Evolutionary conservation across 1,140 invertebrate species (phyloP).

Genomic region (Dinothrombium tinctorium): DNA sequence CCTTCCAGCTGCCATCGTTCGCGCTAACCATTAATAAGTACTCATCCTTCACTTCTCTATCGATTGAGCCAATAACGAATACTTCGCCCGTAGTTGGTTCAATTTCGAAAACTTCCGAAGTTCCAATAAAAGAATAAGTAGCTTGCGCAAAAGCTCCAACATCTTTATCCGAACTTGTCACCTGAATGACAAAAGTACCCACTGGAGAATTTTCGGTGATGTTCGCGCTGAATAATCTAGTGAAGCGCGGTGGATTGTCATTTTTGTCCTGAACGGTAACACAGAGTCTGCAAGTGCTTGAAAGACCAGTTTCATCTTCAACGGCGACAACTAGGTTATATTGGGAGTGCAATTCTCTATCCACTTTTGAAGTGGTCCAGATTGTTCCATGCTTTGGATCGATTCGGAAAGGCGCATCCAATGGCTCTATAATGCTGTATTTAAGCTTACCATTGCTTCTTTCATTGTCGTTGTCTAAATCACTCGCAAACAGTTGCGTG

Average conservation of each 20-base stretch:
- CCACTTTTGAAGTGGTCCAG: constrained; percentile 50
- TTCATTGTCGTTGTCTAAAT: constrained; percentile 43
- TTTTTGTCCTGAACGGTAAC: constrained; percentile 72
- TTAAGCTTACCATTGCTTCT: constrained; percentile 45
- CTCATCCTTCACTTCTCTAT: constrained; percentile 69
- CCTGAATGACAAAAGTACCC: constrained; percentile 68
- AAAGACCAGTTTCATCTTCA: constrained; percentile 55
- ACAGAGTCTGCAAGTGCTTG: constrained; percentile 32
- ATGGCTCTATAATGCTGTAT: constrained; percentile 36
- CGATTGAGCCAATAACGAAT: constrained; percentile 53
- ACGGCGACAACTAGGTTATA: constrained; percentile 68
- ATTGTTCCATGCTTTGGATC: constrained; percentile 57
- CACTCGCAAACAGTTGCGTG: constrained; percentile 48
- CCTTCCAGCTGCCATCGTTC: constrained; percentile 63
- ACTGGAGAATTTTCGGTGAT: constrained; percentile 84
- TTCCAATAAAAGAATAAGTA: constrained; percentile 67
- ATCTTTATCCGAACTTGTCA: constrained; percentile 67
- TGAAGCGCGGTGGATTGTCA: constrained; percentile 81
- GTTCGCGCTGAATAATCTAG: constrained; percentile 68
- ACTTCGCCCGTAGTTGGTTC: constrained; percentile 70
- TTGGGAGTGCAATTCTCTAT: constrained; percentile 38
- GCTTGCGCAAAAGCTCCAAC: constrained; percentile 71
- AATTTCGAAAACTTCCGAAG: constrained; percentile 86
- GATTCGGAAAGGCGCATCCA: constrained; percentile 39
- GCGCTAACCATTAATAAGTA: constrained; percentile 64